Evolutionary conservation across 1,140 invertebrate genomes (phyloP), one percentile per base, ranked within the genome.

Genomic region (Drosophila paulistorum): DNA sequence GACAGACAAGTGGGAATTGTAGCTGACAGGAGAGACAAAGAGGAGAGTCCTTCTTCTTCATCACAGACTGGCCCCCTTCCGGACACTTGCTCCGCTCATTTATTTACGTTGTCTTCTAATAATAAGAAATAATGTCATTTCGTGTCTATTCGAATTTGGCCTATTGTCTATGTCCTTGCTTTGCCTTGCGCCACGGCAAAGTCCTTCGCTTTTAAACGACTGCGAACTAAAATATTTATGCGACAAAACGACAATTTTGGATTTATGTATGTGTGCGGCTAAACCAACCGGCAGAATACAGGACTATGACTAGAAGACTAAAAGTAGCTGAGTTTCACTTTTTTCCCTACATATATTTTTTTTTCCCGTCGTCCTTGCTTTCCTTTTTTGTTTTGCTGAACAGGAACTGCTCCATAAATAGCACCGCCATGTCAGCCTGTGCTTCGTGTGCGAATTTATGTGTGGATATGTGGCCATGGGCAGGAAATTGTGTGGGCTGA

Each of bases 231-330:
- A 90, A 89, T 89, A 89, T 89, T 89, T 89, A 90, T 89, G 84
- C 84, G 85, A 90, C 85, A 89, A 90, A 90, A 77, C 57, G 84
- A 84, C 84, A 89, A 90, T 89, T 89, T 89, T 78, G 84, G 85
- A 89, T 89, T 89, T 89, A 89, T 89, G 84, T 68, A 63, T 60
- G 68, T 74, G 33, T 74, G 33, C 71, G 39, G 66, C 13, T 62
- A 48, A 35, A 37, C 35, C 39, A 57, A 30, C 23, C 33, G 58
- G 55, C 66, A 45, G 55, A 11, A 30, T 42, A 17, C 54, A 59
- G 20, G 30, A 23, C 45, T 9, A 10, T 14, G 33, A 65, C 30
- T 59, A 71, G 68, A 71, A 65, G 57, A 75, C 71, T 79, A 77
- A 83, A 72, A 84, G 73, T 66, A 67, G 71, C 84, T 73, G 74